phyloP scores from a whole-genome alignment of 2,888 invertebrate genomes.

The Helobdella robusta region DNA sequence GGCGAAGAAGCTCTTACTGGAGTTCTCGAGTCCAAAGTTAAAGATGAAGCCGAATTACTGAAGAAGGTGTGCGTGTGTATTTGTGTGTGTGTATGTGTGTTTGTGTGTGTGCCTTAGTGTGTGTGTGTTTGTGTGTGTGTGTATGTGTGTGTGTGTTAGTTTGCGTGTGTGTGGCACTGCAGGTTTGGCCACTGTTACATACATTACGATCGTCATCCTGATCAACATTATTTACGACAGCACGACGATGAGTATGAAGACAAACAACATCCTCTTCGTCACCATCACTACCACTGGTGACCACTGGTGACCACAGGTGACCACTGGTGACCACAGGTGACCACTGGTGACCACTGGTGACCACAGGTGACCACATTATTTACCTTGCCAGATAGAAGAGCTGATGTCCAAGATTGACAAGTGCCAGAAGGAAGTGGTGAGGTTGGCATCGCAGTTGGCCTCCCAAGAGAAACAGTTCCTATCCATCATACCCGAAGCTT shows the following conservation, averaged over 20 bases:
- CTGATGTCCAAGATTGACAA: constrained; percentile 10
- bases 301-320: neutral
- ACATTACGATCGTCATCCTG: neutral
- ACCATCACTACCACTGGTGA: neutral
- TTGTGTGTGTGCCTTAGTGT: no score
- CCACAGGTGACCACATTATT: neutral
- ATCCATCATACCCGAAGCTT: constrained; percentile 11
- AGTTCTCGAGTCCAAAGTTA: constrained; percentile 12
- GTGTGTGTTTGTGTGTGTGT: no score
- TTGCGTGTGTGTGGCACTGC: neutral
- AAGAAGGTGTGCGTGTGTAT: constrained; percentile 8
- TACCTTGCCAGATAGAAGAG: constrained; percentile 10
- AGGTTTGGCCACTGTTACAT: neutral
- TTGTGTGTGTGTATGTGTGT: neutral
- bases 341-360: neutral
- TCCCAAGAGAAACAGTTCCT: constrained; percentile 12
- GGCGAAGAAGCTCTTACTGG: constrained; percentile 12
- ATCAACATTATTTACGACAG: neutral
- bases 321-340: neutral
- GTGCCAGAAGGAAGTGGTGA: constrained; percentile 6
- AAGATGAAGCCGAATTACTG: constrained; percentile 14
- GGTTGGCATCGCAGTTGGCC: neutral
- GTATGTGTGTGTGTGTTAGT: no score
- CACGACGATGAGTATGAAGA: neutral
- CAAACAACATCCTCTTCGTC: neutral